Conservation (phyloP, 2,113 vertebrate genomes). For the Rhea americana region DNA sequence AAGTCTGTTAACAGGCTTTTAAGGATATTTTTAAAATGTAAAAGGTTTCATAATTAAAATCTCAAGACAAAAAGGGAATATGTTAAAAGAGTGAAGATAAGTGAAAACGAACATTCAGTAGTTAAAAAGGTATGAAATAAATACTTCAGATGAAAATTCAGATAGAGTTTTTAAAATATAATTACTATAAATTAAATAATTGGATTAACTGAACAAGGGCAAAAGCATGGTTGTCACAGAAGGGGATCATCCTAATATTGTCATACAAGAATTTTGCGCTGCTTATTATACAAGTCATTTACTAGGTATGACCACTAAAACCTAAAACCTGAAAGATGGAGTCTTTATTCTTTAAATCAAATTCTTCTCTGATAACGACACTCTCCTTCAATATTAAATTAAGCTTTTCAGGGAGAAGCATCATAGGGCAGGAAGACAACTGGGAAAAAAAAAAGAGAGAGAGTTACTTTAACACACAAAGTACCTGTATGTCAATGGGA, state of each 20-base stretch:
- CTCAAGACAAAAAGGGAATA: accelerated
- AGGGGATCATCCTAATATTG: background rate
- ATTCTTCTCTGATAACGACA: background rate
- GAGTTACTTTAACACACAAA: background rate
- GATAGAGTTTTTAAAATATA: background rate
- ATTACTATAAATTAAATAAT: background rate
- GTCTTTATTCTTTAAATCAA: background rate
- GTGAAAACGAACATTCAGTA: background rate
- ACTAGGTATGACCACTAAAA: accelerated
- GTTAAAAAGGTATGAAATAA: background rate
- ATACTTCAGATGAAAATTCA: background rate
- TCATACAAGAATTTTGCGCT: background rate
- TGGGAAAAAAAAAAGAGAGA: background rate
- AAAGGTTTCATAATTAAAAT: background rate
- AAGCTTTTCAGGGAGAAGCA: background rate
- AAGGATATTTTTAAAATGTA: background rate
- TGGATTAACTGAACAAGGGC: background rate
- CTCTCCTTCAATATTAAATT: background rate
- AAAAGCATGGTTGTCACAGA: background rate
- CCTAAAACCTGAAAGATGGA: background rate
- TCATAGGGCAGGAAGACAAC: background rate
- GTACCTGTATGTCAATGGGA: background rate
- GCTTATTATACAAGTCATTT: background rate
- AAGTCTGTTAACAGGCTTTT: background rate
- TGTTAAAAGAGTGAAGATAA: background rate